phyloP scores from a whole-genome alignment of 2,888 invertebrate species.

The Perizoma flavofasciatum region DNA sequence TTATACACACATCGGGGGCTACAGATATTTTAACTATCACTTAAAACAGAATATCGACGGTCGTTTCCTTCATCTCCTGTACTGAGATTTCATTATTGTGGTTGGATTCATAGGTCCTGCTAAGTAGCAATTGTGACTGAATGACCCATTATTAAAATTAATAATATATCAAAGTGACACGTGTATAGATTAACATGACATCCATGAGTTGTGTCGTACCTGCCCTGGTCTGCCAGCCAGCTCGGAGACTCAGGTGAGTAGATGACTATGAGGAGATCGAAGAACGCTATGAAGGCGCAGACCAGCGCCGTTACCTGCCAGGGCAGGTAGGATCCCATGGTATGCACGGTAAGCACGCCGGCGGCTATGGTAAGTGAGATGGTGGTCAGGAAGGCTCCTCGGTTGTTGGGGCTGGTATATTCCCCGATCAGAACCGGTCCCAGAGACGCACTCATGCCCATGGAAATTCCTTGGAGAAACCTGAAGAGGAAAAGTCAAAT shows the following conservation, averaged over 20 bases:
- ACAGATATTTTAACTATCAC: too few relatives aligned
- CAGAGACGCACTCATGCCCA: conserved; percentile 69
- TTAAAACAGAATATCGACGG: too few relatives aligned
- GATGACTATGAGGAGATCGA: conserved; percentile 61
- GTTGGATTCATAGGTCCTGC: too few relatives aligned
- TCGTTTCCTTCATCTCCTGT: too few relatives aligned
- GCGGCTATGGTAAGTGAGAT: conserved; percentile 80
- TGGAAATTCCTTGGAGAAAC: conserved; percentile 59
- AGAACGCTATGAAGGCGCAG: conserved; percentile 62
- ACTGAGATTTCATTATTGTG: too few relatives aligned
- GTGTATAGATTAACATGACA: too few relatives aligned
- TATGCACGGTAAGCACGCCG: conserved; percentile 82
- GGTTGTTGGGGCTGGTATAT: conserved; percentile 75
- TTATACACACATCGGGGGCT: too few relatives aligned
- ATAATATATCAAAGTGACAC: too few relatives aligned
- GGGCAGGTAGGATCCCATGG: conserved; percentile 80
- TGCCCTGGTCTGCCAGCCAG: conserved; percentile 83
- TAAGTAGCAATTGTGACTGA: too few relatives aligned
- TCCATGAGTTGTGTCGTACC: conserved; percentile 25
- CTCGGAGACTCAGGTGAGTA: conserved; percentile 83
- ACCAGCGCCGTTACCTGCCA: conserved; percentile 79
- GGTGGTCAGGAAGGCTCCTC: conserved; percentile 81
- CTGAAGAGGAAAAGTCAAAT: conserved; percentile 43
- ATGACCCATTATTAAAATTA: too few relatives aligned
- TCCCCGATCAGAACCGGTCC: conserved; percentile 74